Evolutionary conservation across 1,140 invertebrate genomes (phyloP).

Genomic region (Chymomyza costata): DNA sequence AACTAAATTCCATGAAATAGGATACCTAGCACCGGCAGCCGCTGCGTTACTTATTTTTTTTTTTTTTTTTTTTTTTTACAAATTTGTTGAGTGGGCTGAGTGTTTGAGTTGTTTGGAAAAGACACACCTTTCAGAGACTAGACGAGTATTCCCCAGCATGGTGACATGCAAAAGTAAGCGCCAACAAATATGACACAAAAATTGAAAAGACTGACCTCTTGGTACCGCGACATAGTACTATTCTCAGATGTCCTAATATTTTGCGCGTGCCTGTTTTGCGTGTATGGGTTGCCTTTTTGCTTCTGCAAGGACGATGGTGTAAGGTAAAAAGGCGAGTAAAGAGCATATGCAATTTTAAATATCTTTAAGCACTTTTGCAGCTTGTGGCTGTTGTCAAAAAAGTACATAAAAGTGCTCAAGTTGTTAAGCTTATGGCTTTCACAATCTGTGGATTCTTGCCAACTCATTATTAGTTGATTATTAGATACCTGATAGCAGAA

Average conservation of each 20-base stretch:
- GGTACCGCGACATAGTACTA: not conserved
- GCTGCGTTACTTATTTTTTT: too few relatives aligned
- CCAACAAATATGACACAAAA: not conserved
- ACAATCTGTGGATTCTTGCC: too few relatives aligned
- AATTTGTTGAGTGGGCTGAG: not conserved
- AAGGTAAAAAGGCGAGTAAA: not conserved
- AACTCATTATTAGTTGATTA: too few relatives aligned
- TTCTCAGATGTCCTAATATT: not conserved
- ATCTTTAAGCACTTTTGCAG: too few relatives aligned
- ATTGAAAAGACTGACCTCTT: not conserved
- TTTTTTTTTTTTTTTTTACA: not conserved
- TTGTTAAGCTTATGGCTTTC: too few relatives aligned
- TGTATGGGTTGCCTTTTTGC: too few relatives aligned
- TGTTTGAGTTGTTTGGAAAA: conserved; percentile 6
- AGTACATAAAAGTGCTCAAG: too few relatives aligned
- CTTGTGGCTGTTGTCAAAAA: too few relatives aligned
- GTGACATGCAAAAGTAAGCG: conserved; percentile 8
- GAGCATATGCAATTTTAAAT: conserved; percentile 14
- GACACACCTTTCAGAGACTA: conserved; percentile 28
- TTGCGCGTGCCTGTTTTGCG: not conserved
- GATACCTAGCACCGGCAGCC: not conserved
- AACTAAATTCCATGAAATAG: conserved; percentile 16
- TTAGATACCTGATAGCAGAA: too few relatives aligned
- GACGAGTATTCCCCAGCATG: conserved; percentile 19
- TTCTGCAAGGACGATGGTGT: too few relatives aligned